phyloP scores from a whole-genome alignment of 2,113 vertebrate genomes.

The Pachyramphus minor region DNA sequence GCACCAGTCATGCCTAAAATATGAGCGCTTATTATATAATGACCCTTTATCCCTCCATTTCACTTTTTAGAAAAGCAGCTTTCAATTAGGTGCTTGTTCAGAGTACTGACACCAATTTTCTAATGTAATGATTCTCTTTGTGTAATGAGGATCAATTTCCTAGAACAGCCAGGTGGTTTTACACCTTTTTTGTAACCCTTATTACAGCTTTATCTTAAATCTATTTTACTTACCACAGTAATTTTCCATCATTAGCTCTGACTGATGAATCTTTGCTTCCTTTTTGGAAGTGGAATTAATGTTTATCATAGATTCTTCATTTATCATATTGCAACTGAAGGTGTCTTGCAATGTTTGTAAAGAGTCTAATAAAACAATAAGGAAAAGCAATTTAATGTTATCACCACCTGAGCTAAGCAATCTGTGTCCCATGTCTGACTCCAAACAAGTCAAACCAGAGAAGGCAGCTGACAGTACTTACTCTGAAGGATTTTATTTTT shows the following conservation, averaged over 20 bases:
- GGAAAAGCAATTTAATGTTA: not conserved
- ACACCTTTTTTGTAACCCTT: not conserved
- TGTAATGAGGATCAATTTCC: not conserved
- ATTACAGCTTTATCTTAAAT: not conserved
- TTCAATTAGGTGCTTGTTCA: not conserved
- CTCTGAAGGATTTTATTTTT: conserved; percentile 59
- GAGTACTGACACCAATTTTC: not conserved
- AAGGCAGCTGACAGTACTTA: conserved; percentile 54
- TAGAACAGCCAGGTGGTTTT: not conserved
- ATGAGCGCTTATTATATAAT: not conserved
- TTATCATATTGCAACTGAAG: not conserved
- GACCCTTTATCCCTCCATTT: not conserved
- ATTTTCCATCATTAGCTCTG: not conserved
- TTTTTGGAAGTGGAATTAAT: not conserved
- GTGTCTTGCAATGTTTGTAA: not conserved
- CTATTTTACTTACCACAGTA: conserved; percentile 2
- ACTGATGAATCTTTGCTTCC: not conserved
- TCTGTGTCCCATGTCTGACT: not conserved
- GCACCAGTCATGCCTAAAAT: not conserved
- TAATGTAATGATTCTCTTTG: not conserved
- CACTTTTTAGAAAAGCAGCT: not conserved
- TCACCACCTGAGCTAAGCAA: not conserved
- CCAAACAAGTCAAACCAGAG: not conserved
- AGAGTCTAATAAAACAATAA: not conserved
- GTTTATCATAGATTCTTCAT: not conserved